Conservation (phyloP, 2,888 invertebrate genomes). For the Tinea semifulvella region DNA sequence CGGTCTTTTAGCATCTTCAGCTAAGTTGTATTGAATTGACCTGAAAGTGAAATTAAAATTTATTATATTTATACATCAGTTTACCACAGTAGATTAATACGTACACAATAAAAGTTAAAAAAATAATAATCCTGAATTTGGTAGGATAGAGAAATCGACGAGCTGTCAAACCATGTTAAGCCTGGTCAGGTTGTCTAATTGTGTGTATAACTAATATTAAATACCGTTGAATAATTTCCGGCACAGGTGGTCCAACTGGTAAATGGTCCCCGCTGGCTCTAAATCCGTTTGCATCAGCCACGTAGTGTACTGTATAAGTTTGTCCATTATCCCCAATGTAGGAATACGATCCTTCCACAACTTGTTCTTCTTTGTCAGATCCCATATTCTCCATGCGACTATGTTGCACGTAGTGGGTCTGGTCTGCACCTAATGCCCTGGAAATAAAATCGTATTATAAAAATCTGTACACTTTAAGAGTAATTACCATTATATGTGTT, state of each 20-base stretch:
- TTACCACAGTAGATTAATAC: neutral
- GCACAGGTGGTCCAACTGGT: slow-evolving; percentile 79
- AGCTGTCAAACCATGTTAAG: slow-evolving; percentile 9
- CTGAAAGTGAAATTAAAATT: slow-evolving; percentile 32
- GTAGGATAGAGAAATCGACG: neutral
- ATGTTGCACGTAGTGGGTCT: slow-evolving; percentile 62
- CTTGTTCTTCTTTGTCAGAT: slow-evolving; percentile 66
- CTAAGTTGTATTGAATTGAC: slow-evolving; percentile 55
- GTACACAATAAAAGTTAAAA: neutral
- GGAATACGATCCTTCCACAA: slow-evolving; percentile 70
- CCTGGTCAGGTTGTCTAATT: neutral
- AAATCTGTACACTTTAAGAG: neutral
- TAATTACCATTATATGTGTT: neutral
- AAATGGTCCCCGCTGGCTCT: slow-evolving; percentile 79
- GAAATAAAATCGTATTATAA: neutral
- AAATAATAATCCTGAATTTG: too few relatives aligned
- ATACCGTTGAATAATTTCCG: slow-evolving; percentile 72
- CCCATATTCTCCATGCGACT: slow-evolving; percentile 66
- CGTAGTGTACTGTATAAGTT: slow-evolving; percentile 70
- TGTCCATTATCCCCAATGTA: slow-evolving; percentile 70
- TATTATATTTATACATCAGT: neutral
- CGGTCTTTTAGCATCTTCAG: slow-evolving; percentile 55
- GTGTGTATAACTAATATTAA: too few relatives aligned
- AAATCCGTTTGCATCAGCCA: slow-evolving; percentile 81
- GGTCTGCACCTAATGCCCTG: slow-evolving; percentile 60